phyloP scores from a whole-genome alignment of 2,113 vertebrate genomes.

The Bungarus multicinctus region DNA sequence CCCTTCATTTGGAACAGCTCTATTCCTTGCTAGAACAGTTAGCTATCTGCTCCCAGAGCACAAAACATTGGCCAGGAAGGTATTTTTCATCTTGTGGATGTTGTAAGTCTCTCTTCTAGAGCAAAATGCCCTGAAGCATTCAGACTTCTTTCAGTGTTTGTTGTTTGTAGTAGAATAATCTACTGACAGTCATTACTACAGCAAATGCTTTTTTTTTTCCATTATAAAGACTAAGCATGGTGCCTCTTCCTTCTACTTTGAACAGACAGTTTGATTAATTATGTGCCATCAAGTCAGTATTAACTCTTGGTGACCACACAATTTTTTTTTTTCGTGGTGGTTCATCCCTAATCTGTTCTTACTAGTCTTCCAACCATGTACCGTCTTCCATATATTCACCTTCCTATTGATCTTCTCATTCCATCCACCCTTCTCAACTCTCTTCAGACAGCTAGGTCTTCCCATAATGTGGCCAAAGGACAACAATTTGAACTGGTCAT shows the following conservation, averaged over 20 bases:
- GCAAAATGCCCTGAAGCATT: constrained; percentile 35
- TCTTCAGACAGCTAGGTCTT: not conserved
- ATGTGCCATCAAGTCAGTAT: not conserved
- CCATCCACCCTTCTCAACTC: not conserved
- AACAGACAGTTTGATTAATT: not conserved
- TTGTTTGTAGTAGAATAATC: constrained; percentile 29
- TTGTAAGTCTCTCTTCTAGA: constrained; percentile 15
- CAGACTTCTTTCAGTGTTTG: constrained; percentile 25
- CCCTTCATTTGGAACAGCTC: not conserved
- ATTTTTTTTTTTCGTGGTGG: not conserved
- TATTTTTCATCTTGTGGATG: constrained; percentile 41
- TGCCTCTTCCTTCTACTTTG: not conserved
- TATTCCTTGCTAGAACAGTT: not conserved
- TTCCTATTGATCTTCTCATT: not conserved
- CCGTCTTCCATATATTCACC: not conserved
- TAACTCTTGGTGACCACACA: not conserved
- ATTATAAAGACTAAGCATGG: constrained; percentile 9
- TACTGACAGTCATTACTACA: not conserved
- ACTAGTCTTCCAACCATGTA: not conserved
- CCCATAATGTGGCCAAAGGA: not conserved
- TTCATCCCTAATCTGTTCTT: not conserved
- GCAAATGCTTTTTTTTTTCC: not conserved
- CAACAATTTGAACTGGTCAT: too few relatives aligned
- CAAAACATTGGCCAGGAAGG: not conserved
- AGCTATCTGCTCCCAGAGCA: constrained; percentile 12